phyloP scores from a whole-genome alignment of 1,140 invertebrate genomes.

The Belonocnema kinseyi region DNA sequence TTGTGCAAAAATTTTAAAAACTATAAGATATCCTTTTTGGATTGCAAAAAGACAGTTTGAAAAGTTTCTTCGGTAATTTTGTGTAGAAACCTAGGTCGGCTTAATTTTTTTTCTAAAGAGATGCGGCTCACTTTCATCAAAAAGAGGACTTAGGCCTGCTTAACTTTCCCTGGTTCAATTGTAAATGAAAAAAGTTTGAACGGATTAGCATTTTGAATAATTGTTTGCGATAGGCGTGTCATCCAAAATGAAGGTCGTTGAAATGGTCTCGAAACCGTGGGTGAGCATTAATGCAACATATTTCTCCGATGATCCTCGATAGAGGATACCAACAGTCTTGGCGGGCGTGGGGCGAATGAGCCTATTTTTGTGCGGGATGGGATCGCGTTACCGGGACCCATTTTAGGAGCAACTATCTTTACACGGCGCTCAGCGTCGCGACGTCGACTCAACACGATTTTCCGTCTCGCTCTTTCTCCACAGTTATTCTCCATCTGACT shows the following conservation, averaged over 20 bases:
- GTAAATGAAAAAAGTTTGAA: constrained; percentile 1
- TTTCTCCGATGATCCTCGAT: constrained; percentile 56
- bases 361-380: constrained; percentile 76
- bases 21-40: too few species aligned
- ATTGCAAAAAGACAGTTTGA: too few species aligned
- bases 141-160: too few species aligned
- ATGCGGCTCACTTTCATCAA: too few species aligned
- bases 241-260: constrained; percentile 41
- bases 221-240: background rate
- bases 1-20: too few species aligned
- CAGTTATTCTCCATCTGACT: constrained; percentile 28
- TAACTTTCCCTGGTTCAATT: background rate
- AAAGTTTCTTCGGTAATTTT: too few species aligned
- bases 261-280: constrained; percentile 45
- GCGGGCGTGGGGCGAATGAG: constrained; percentile 39
- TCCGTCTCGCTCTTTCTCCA: constrained; percentile 41
- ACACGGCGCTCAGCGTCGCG: constrained; percentile 62
- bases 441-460: constrained; percentile 46
- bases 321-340: constrained; percentile 47
- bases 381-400: constrained; percentile 79
- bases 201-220: constrained; percentile 9
- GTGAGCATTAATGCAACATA: constrained; percentile 55
- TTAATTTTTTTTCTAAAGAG: too few species aligned
- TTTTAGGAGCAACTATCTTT: constrained; percentile 80
- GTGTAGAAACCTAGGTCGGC: too few species aligned